Conservation (phyloP, 2,113 vertebrate species). For the Melanocharis versteri region DNA sequence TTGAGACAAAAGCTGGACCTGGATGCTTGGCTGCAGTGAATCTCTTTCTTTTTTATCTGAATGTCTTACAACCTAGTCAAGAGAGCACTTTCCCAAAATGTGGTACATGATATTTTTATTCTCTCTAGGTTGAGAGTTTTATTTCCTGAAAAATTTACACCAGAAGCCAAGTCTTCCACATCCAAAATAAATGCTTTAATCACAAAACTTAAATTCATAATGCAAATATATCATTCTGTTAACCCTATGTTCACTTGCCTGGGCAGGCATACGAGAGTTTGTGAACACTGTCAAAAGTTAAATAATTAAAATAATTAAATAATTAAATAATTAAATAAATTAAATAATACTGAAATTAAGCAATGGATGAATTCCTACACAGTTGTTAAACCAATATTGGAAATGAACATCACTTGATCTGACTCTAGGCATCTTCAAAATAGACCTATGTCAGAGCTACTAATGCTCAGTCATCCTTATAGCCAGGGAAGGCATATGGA, state of each 20-base stretch:
- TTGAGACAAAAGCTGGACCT: background rate
- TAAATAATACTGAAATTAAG: background rate
- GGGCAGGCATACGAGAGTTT: background rate
- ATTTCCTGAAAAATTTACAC: background rate
- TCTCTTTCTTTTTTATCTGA: background rate
- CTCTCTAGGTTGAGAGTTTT: background rate
- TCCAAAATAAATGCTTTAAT: background rate
- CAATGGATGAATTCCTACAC: background rate
- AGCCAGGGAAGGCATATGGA: background rate
- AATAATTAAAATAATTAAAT: background rate
- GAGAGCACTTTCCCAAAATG: background rate
- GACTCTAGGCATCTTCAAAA: background rate
- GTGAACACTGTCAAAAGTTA: background rate
- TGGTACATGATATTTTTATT: background rate
- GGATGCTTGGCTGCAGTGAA: background rate
- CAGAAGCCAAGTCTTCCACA: background rate
- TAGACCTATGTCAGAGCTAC: background rate
- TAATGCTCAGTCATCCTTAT: background rate
- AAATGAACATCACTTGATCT: background rate
- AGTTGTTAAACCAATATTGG: background rate
- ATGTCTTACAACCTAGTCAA: background rate
- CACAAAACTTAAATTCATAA: background rate
- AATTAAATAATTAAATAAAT: background rate
- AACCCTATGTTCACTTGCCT: background rate
- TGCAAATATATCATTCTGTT: background rate